phyloP scores from a whole-genome alignment of 2,113 vertebrate species.

The Vulpes lagopus region DNA sequence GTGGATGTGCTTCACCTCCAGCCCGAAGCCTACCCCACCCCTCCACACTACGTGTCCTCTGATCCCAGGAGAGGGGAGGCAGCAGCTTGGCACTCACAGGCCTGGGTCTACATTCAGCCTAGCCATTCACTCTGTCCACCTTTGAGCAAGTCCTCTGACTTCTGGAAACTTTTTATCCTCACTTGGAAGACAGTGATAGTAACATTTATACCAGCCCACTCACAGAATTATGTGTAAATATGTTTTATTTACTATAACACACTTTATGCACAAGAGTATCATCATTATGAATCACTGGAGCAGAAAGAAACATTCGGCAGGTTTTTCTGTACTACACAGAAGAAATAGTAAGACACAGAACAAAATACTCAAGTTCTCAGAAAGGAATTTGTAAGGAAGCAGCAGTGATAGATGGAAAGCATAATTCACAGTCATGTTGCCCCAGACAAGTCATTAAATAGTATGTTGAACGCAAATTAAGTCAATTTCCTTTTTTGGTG shows the following conservation, averaged over 20 bases:
- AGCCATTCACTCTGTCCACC: background rate
- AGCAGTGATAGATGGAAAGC: background rate
- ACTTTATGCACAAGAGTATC: background rate
- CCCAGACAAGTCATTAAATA: background rate
- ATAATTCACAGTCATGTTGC: background rate
- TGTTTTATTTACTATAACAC: background rate
- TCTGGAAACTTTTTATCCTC: background rate
- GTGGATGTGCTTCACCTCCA: background rate
- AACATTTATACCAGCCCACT: background rate
- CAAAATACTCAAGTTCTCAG: background rate
- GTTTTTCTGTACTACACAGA: background rate
- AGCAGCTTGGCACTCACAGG: background rate
- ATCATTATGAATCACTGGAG: background rate
- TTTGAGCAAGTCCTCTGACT: background rate
- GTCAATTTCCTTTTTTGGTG: background rate
- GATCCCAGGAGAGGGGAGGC: background rate
- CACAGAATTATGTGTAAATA: background rate
- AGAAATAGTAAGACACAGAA: background rate
- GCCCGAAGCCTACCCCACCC: fast-evolving
- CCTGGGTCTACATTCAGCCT: too few species aligned
- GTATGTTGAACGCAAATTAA: background rate
- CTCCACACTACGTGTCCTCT: too few species aligned
- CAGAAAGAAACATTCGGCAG: background rate
- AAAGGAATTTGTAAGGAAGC: background rate
- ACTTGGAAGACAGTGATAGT: background rate